These are phyloP conservation scores for Spatula versicolor DNA, from an alignment of 2,797 vertebrate species.

Conservation along the genomic window DNA sequence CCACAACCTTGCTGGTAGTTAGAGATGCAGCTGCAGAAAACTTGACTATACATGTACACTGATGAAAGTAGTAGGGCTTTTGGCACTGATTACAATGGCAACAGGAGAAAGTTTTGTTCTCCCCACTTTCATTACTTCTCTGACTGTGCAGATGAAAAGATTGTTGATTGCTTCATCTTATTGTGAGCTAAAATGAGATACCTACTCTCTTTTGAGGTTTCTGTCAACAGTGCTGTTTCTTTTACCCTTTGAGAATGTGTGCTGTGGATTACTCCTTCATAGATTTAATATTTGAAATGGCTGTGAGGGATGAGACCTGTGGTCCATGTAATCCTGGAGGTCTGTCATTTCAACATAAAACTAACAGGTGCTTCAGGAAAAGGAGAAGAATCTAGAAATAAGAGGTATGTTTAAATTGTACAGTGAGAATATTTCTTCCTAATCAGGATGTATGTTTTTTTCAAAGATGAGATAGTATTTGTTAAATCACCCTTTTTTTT, in stretches of 20 bases:
- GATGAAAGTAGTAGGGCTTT: neutral
- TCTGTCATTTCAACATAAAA: neutral
- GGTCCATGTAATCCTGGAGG: neutral
- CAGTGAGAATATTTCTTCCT: neutral
- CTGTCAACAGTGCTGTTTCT: neutral
- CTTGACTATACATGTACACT: neutral
- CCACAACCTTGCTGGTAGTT: neutral
- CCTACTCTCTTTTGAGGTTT: neutral
- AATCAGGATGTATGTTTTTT: neutral
- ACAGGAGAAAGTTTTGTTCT: neutral
- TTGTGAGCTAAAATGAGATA: neutral
- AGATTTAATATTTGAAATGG: neutral
- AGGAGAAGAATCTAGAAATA: neutral
- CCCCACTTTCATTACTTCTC: neutral
- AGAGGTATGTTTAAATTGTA: neutral
- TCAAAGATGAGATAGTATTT: neutral
- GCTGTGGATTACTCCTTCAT: neutral
- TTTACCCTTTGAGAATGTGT: neutral
- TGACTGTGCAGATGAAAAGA: neutral
- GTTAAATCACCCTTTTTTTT: neutral
- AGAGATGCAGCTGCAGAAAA: neutral
- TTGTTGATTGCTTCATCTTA: neutral
- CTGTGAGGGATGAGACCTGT: neutral
- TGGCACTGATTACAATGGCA: neutral
- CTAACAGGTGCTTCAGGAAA: neutral